These are phyloP conservation scores for Elaphurus davidianus DNA, from an alignment of 2,113 vertebrate species.

Conservation along the genomic window DNA sequence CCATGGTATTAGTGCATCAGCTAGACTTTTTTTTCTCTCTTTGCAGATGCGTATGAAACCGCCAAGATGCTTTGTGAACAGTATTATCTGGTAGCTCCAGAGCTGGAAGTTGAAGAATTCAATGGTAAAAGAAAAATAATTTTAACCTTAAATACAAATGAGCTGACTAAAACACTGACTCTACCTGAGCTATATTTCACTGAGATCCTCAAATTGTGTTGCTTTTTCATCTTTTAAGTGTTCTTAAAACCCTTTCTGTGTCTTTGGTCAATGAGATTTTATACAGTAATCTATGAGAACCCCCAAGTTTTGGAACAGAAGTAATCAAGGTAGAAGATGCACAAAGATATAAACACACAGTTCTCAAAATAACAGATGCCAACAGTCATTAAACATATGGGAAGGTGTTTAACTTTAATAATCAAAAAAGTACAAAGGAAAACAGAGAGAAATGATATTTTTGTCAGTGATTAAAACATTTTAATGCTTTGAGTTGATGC, in stretches of 20 bases:
- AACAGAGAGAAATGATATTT: conserved; percentile 18
- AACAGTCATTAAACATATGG: background rate
- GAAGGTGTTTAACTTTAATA: background rate
- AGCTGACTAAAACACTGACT: background rate
- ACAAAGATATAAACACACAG: background rate
- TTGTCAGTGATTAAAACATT: background rate
- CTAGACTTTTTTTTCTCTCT: conserved; percentile 32
- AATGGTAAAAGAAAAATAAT: conserved; percentile 84
- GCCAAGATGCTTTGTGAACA: background rate
- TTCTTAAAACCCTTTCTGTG: background rate
- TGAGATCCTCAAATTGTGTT: background rate
- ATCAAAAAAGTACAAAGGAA: conserved; percentile 3
- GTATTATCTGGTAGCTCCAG: background rate
- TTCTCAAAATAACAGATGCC: conserved; percentile 23
- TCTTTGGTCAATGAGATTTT: background rate
- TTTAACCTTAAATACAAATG: conserved; percentile 29
- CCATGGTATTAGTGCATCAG: background rate
- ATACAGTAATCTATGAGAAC: background rate
- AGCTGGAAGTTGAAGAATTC: background rate
- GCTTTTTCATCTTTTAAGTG: background rate
- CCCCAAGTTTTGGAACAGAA: background rate
- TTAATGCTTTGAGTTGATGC: conserved; percentile 34
- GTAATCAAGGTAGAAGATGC: background rate
- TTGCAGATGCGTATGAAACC: conserved; percentile 62
- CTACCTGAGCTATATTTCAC: background rate